Evolutionary conservation across 1,140 invertebrate genomes (phyloP).

Genomic region (Zophobas morio): DNA sequence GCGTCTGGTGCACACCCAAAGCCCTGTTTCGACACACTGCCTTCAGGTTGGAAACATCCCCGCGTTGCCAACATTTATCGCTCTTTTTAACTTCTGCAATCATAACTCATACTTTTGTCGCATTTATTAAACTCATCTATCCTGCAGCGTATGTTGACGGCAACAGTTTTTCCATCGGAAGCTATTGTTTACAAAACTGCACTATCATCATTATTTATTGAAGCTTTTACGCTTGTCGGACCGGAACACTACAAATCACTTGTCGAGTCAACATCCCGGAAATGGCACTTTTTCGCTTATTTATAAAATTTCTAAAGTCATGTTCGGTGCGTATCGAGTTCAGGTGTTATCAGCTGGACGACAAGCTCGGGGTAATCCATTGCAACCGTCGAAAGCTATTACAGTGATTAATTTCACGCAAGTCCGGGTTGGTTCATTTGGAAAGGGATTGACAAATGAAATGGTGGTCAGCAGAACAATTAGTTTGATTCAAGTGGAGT

Average conservation of each 20-base stretch:
- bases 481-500: slow-evolving; percentile 37
- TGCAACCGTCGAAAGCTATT: slow-evolving; percentile 42
- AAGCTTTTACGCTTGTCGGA: neutral
- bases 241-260: slow-evolving; percentile 1
- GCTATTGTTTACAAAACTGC: slow-evolving; percentile 23
- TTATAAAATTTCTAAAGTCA: neutral
- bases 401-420: slow-evolving; percentile 45
- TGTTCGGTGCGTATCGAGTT: neutral
- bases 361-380: slow-evolving; percentile 30
- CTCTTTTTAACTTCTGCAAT: too few relatives aligned
- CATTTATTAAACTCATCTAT: too few relatives aligned
- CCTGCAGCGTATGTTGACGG: too few relatives aligned
- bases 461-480: slow-evolving; percentile 38
- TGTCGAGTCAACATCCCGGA: neutral
- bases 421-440: slow-evolving; percentile 39
- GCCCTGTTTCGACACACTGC: too few relatives aligned
- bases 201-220: slow-evolving; percentile 24
- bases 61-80: too few relatives aligned
- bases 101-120: too few relatives aligned
- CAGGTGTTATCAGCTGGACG: slow-evolving; percentile 4
- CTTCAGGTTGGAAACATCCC: too few relatives aligned
- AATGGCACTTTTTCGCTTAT: neutral
- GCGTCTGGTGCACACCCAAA: neutral
- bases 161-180: neutral
- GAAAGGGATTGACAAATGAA: slow-evolving; percentile 45